Evolutionary conservation across 1,140 invertebrate species (phyloP).

Genomic region (Drosophila setifemur): DNA sequence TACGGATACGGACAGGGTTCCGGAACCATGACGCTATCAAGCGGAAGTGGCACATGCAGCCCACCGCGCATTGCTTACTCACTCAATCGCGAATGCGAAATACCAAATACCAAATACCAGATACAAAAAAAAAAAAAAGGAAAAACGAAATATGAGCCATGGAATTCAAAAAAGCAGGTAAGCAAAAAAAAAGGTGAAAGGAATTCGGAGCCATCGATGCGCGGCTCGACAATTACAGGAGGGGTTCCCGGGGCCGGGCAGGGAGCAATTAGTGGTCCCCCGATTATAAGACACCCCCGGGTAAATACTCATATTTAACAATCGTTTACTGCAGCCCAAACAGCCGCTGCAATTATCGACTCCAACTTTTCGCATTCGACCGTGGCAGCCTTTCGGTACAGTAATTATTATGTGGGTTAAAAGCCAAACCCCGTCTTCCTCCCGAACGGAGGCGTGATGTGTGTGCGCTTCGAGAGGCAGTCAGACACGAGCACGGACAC

Average conservation of each 20-base stretch:
- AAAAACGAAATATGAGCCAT: too few species aligned
- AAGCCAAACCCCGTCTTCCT: constrained; percentile 36
- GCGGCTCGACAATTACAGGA: constrained; percentile 61
- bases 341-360: constrained; percentile 58
- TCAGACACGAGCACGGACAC: constrained; percentile 25
- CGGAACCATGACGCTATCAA: constrained; percentile 73
- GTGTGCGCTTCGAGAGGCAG: constrained; percentile 43
- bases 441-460: constrained; percentile 49
- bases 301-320: constrained; percentile 64
- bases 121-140: constrained; percentile 15
- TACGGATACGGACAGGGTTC: constrained; percentile 61
- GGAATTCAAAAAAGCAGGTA: too few species aligned
- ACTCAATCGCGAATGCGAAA: constrained; percentile 57
- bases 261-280: constrained; percentile 61
- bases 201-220: constrained; percentile 58
- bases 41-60: constrained; percentile 79
- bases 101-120: constrained; percentile 27
- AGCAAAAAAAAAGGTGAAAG: background rate
- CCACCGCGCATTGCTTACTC: constrained; percentile 61
- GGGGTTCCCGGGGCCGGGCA: background rate
- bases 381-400: constrained; percentile 45
- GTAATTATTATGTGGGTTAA: constrained; percentile 79
- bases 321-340: constrained; percentile 46
- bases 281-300: constrained; percentile 51
- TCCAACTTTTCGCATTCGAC: constrained; percentile 63